phyloP scores from a whole-genome alignment of 2,888 invertebrate genomes.

The Eulithis prunata region DNA sequence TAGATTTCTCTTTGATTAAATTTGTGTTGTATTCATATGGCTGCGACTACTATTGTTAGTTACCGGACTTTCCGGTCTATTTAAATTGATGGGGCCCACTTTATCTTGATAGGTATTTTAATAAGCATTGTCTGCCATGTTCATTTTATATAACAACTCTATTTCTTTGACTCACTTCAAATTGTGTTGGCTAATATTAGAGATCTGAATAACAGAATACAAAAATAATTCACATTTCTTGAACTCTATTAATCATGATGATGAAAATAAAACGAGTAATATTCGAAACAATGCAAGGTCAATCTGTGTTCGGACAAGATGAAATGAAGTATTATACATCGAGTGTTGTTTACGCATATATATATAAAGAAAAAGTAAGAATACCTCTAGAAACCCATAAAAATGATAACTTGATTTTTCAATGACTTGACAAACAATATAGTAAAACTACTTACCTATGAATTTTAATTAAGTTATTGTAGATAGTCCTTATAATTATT shows the following conservation, averaged over 20 bases:
- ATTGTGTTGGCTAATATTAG: not conserved
- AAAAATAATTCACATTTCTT: slow-evolving; percentile 31
- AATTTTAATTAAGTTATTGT: not conserved
- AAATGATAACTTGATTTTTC: not conserved
- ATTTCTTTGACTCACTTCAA: slow-evolving; percentile 3
- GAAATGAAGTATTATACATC: slow-evolving; percentile 29
- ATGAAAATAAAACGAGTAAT: slow-evolving; percentile 37
- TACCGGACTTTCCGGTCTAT: slow-evolving; percentile 62
- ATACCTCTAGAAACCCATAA: no score
- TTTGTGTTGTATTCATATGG: slow-evolving; percentile 83
- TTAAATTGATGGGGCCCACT: slow-evolving; percentile 69
- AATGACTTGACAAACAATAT: not conserved
- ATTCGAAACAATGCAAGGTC: slow-evolving; percentile 45
- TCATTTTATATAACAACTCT: slow-evolving; percentile 12
- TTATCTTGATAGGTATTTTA: slow-evolving; percentile 37
- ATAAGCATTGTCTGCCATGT: slow-evolving; percentile 29
- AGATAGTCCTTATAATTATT: slow-evolving; percentile 50
- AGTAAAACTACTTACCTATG: not conserved
- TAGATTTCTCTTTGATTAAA: slow-evolving; percentile 85
- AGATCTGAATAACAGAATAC: slow-evolving; percentile 10
- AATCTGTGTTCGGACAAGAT: slow-evolving; percentile 35
- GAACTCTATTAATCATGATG: slow-evolving; percentile 34
- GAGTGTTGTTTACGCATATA: slow-evolving; percentile 7
- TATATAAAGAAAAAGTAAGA: not conserved
- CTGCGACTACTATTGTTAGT: slow-evolving; percentile 75